A percentile compares a stretch with the other conserved stretches of the same genome.
These are phyloP conservation scores for Scrobipalpa costella DNA, from an alignment of 2,888 invertebrate species.

Conservation along the genomic window DNA sequence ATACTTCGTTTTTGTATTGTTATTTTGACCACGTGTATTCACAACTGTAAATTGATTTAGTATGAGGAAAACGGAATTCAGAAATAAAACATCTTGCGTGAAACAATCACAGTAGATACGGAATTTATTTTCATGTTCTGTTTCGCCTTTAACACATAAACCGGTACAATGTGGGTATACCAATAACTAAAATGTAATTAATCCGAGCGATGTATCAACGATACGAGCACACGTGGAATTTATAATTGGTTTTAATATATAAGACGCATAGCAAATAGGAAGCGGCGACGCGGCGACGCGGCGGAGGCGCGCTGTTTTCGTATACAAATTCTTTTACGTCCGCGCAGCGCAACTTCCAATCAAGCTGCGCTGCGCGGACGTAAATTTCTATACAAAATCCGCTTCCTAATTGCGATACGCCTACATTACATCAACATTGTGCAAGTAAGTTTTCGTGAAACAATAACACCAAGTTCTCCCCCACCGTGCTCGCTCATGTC, in stretches of 20 bases:
- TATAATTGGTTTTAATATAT: background rate
- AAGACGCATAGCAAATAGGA: no score
- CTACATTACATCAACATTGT: no score
- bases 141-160: constrained; percentile 16
- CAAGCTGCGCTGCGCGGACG: no score
- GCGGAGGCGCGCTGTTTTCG: no score
- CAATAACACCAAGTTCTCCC: background rate
- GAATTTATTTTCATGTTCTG: constrained; percentile 47
- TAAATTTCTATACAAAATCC: no score
- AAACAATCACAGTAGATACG: constrained; percentile 63
- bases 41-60: background rate
- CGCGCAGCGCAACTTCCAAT: no score
- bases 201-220: constrained; percentile 4
- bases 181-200: background rate
- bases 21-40: background rate
- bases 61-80: background rate
- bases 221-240: background rate
- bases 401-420: no score
- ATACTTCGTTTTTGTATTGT: background rate
- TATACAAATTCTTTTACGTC: no score
- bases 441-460: background rate
- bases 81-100: constrained; percentile 50
- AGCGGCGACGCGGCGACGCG: no score
- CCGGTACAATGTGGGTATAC: constrained; percentile 15
- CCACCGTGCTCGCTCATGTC: background rate